phyloP scores from a whole-genome alignment of 2,113 vertebrate genomes.

The Onychostoma macrolepis region DNA sequence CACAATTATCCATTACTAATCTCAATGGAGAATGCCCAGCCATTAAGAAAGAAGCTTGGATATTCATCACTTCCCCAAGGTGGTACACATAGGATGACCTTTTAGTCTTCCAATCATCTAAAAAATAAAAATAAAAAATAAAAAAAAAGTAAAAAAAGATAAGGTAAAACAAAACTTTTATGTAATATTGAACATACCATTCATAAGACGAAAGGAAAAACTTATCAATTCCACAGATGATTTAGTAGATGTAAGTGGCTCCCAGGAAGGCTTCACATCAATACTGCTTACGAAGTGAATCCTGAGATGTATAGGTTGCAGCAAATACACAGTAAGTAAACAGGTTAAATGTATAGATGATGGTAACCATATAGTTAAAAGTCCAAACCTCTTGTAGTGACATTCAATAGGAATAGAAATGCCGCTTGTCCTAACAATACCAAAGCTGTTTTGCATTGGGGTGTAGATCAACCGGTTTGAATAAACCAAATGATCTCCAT shows the following conservation, averaged over 20 bases:
- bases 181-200: background rate
- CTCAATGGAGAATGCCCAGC: conserved; percentile 28
- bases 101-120: conserved; percentile 50
- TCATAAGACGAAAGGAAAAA: background rate
- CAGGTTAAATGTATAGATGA: background rate
- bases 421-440: background rate
- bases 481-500: conserved; percentile 34
- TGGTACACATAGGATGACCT: conserved; percentile 19
- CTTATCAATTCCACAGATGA: background rate
- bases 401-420: conserved; percentile 33
- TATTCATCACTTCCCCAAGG: conserved; percentile 37
- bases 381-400: conserved; percentile 31
- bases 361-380: background rate
- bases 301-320: background rate
- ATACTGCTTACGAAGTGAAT: conserved; percentile 48
- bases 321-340: background rate
- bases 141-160: background rate
- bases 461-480: conserved; percentile 30
- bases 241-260: background rate
- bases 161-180: background rate
- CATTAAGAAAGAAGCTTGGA: conserved; percentile 48
- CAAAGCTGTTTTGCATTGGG: conserved; percentile 12
- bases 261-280: background rate
- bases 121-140: background rate
- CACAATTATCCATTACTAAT: conserved; percentile 55